A percentile compares a stretch with the other conserved stretches of the same genome.
These are phyloP conservation scores for Meiosimyza platycephala DNA, from an alignment of 2,888 invertebrate genomes.

Conservation along the genomic window DNA sequence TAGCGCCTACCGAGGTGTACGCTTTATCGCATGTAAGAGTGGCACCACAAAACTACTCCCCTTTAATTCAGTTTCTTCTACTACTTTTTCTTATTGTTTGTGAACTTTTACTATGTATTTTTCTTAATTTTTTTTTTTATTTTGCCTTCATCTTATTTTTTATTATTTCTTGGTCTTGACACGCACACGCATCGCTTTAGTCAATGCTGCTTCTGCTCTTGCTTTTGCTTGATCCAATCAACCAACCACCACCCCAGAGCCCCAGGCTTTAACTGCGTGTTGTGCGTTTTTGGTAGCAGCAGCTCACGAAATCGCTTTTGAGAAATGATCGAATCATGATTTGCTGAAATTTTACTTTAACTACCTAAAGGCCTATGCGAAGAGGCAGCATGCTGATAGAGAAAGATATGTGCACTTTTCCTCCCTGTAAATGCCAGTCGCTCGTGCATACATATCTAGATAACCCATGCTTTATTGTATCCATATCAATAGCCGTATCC, in stretches of 20 bases:
- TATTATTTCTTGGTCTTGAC: constrained; percentile 52
- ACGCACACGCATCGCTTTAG: constrained; percentile 54
- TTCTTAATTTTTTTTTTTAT: neutral
- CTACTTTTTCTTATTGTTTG: neutral
- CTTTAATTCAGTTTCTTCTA: neutral
- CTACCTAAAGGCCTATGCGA: constrained; percentile 50
- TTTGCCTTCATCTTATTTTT: constrained; percentile 10
- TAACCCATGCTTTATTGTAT: neutral
- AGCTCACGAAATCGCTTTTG: constrained; percentile 59
- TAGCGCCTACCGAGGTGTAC: neutral
- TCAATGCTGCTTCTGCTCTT: neutral
- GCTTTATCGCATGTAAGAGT: neutral
- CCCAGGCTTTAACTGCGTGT: constrained; percentile 7
- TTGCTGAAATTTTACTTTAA: constrained; percentile 55
- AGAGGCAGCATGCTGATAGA: constrained; percentile 12
- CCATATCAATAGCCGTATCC: neutral
- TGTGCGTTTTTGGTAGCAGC: constrained; percentile 34
- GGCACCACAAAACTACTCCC: neutral
- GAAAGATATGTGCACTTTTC: too few species aligned
- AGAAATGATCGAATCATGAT: constrained; percentile 63
- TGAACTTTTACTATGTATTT: neutral
- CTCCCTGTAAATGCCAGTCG: neutral
- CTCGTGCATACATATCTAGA: constrained; percentile 12
- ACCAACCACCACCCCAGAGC: constrained; percentile 16
- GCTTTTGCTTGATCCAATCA: constrained; percentile 2